Base-by-base conservation (phyloP, 2,888 invertebrate species). In the Camponotus fellah region DNA sequence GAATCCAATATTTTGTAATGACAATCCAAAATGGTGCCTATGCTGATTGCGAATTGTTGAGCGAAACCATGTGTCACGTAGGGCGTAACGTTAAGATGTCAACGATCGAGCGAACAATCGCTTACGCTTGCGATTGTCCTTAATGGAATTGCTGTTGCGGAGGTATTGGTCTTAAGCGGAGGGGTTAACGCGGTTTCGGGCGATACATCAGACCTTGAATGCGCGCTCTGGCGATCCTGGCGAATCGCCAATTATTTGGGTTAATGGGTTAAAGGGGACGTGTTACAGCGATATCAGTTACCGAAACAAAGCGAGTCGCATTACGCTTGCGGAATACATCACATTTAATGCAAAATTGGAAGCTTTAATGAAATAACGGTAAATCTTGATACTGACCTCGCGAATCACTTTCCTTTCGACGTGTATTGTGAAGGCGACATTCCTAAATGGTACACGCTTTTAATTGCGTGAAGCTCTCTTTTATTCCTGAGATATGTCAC, bases 121-220 rank as follows among this genome's bases (percentile, higher is more conserved):
- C 64, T 75, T 75, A 75, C 75, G 75, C 75, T 72, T 72, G 40
- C 72, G 62, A 75, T 49, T 64, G 75, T 34, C 34, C 64, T 75
- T 75, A 75, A 75, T 75, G 75, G 75, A 75, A 75, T 75, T 75
- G 75, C 75, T 75, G 75, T 75, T 75, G 75, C 75, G 75, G 75
- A 5, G 37, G 64, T 62, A 75, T 75, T 64, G 75, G 72, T 75
- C 75, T 75, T 75, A 75, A 75, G 62, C 75, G 75, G 64, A 58
- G 64, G 21, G 62, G 75, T 75, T 75, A 75, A 75, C 75, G 75
- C 64, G 75, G 75, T 75, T 75, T 75, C 64, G 64, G 21, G 64
- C 75, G 49, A 75, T 75, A 64, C 75, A 75, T 75, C 75, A 75
- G 75, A 46, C 64, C 32, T n/a, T 34, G 75, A 75, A 75, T 75